Evolutionary conservation across 2,888 invertebrate genomes (phyloP), one percentile per base, ranked within the genome.

Genomic region (Endotricha flammealis): DNA sequence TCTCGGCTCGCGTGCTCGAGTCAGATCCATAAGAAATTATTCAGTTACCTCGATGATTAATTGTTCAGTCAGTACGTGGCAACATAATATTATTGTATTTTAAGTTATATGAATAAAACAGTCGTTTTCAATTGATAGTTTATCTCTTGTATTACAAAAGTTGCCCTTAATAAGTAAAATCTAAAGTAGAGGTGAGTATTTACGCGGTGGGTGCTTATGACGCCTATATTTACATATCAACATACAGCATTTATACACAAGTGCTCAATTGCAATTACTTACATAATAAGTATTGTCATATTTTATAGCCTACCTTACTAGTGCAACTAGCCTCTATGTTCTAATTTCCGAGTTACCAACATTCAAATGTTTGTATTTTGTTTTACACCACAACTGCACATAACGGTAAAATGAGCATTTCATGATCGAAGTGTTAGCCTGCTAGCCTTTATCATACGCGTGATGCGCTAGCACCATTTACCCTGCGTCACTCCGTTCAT

Each of bases 381-480:
- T n/a, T n/a, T n/a, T n/a, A n/a, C n/a, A n/a, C n/a, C n/a, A n/a
- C n/a, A n/a, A n/a, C n/a, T n/a, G n/a, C n/a, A n/a, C n/a, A n/a
- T n/a, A n/a, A n/a, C n/a, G n/a, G n/a, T n/a, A n/a, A n/a, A n/a
- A n/a, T n/a, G n/a, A n/a, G n/a, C n/a, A n/a, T n/a, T n/a, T n/a
- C n/a, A n/a, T n/a, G n/a, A n/a, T n/a, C n/a, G n/a, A n/a, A n/a
- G n/a, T n/a, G n/a, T n/a, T n/a, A n/a, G n/a, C n/a, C n/a, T n/a
- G n/a, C n/a, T n/a, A n/a, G n/a, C n/a, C n/a, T n/a, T n/a, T n/a
- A n/a, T n/a, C n/a, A n/a, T n/a, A n/a, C n/a, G n/a, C n/a, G n/a
- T n/a, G n/a, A n/a, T n/a, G 0, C 36, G 44, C 49, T 67, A 79
- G 62, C 79, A 79, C 78, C 79, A 79, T 42, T 71, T 72, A 39